phyloP scores from a whole-genome alignment of 2,888 invertebrate species.

The Rotaria socialis region DNA sequence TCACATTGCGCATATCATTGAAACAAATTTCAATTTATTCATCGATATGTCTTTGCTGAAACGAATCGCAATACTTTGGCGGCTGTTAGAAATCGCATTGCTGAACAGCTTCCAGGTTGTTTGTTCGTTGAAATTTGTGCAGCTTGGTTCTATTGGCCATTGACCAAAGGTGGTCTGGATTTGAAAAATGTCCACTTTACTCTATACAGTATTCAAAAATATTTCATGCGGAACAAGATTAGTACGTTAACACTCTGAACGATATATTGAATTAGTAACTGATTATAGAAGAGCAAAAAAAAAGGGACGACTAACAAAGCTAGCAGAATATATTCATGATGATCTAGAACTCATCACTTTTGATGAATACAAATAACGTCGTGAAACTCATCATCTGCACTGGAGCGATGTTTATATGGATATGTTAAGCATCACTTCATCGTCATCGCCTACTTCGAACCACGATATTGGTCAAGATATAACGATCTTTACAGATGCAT shows the following conservation, averaged over 20 bases:
- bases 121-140: background rate
- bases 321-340: background rate
- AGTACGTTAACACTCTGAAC: background rate
- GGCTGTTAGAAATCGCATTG: background rate
- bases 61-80: background rate
- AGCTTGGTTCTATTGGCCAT: conserved; percentile 16
- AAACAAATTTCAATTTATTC: conserved; percentile 16
- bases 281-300: background rate
- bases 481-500: background rate
- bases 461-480: background rate
- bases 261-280: background rate
- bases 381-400: background rate
- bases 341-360: background rate
- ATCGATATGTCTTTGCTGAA: background rate
- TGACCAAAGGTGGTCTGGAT: background rate
- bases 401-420: background rate
- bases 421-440: background rate
- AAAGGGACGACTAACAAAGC: background rate
- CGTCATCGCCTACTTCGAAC: background rate
- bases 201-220: background rate
- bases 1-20: background rate
- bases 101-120: background rate
- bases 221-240: background rate
- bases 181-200: background rate
- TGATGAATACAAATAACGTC: background rate